Evolutionary conservation across 2,113 vertebrate genomes (phyloP).

Genomic region (Tetrao urogallus): DNA sequence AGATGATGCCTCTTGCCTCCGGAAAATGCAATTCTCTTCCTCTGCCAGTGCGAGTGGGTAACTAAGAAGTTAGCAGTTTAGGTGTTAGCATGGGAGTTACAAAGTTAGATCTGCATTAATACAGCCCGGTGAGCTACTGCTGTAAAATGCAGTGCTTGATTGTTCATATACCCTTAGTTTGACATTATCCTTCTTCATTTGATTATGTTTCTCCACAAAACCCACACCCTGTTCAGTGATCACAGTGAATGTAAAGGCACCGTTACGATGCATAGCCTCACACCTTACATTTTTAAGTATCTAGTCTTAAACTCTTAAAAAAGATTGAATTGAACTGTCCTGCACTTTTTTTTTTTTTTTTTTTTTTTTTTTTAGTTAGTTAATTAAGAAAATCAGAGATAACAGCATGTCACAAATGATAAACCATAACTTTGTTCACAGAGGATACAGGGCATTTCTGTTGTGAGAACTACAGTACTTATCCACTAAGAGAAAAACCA

Average conservation of each 20-base stretch:
- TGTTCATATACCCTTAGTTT: background rate
- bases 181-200: background rate
- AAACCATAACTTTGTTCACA: background rate
- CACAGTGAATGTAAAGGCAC: background rate
- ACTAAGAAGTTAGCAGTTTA: background rate
- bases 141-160: background rate
- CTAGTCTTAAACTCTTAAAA: background rate
- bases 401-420: background rate
- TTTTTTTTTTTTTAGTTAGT: background rate
- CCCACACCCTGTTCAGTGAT: background rate
- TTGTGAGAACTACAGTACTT: background rate
- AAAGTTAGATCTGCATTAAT: background rate
- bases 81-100: background rate
- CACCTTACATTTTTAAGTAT: background rate
- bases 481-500: background rate
- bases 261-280: background rate
- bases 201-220: background rate
- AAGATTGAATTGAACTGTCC: background rate
- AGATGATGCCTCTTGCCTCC: background rate
- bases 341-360: background rate
- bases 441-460: rapidly evolving
- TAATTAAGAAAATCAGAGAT: background rate
- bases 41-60: background rate
- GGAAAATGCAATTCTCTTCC: background rate
- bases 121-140: background rate